phyloP scores from a whole-genome alignment of 2,888 invertebrate genomes.

The Phlogophora meticulosa region DNA sequence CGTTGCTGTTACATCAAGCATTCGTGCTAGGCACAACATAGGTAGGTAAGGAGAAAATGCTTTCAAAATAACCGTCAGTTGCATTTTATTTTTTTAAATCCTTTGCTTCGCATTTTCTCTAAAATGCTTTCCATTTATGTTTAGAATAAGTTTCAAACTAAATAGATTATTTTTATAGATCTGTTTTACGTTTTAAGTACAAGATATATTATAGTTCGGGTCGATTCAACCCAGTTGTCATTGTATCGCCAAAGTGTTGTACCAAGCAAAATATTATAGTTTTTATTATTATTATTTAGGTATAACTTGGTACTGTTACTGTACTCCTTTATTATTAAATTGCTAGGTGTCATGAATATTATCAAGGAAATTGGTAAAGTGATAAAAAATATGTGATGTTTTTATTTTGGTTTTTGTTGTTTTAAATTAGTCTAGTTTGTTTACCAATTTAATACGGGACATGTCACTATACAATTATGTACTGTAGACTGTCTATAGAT shows the following conservation, averaged over 20 bases:
- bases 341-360: constrained; percentile 24
- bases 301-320: too few species aligned
- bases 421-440: neutral
- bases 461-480: constrained; percentile 1
- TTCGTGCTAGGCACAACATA: too few species aligned
- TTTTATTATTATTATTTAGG: too few species aligned
- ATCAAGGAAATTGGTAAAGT: constrained; percentile 12
- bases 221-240: constrained; percentile 5
- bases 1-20: too few species aligned
- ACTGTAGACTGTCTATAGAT: neutral
- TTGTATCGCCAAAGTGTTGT: constrained; percentile 20
- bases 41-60: too few species aligned
- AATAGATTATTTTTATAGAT: constrained; percentile 33
- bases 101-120: neutral
- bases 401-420: constrained; percentile 4
- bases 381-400: constrained; percentile 43
- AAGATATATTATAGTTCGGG: constrained; percentile 10
- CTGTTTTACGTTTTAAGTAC: constrained; percentile 35
- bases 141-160: constrained; percentile 16
- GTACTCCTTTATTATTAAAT: constrained; percentile 22
- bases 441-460: constrained; percentile 1
- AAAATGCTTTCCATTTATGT: constrained; percentile 12
- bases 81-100: neutral
- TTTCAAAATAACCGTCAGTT: too few species aligned
- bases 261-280: constrained; percentile 22